These are phyloP conservation scores for Coluber constrictor DNA, from an alignment of 2,797 vertebrate species.

Conservation along the genomic window DNA sequence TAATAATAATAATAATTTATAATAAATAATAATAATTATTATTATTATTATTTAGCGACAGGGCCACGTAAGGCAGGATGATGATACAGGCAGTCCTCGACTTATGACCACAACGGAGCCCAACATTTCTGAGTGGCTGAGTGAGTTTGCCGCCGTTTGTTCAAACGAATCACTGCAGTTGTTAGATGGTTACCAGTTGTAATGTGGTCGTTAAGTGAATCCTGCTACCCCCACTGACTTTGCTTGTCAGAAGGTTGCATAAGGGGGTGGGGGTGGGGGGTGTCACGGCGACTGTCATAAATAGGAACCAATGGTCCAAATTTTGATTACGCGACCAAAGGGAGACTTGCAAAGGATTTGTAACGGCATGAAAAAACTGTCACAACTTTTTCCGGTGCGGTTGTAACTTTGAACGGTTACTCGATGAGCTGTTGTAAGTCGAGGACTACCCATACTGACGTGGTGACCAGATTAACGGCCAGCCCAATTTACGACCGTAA, in stretches of 20 bases:
- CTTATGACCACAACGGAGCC: neutral
- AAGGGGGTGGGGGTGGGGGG: no score
- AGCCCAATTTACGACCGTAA: no score
- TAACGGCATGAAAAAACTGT: neutral
- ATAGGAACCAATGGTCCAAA: rapidly evolving
- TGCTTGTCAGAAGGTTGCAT: no score
- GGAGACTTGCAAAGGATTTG: no score
- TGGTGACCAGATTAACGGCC: neutral
- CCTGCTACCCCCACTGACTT: neutral
- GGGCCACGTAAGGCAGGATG: neutral
- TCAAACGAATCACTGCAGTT: neutral
- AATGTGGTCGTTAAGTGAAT: neutral
- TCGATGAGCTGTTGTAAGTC: neutral
- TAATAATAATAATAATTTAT: no score
- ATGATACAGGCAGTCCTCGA: neutral
- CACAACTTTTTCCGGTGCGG: rapidly evolving
- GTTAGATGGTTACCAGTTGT: neutral
- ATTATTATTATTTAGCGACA: neutral
- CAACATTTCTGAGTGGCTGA: neutral
- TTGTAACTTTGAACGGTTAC: neutral
- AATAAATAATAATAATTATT: no score
- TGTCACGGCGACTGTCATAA: neutral
- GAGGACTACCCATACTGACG: neutral
- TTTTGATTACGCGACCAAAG: neutral
- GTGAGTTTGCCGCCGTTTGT: neutral